Percentiles rank a stretch among this genome's conserved stretches.
These are phyloP conservation scores for Hydraecia micacea DNA, from an alignment of 2,888 invertebrate species.

Conservation along the genomic window DNA sequence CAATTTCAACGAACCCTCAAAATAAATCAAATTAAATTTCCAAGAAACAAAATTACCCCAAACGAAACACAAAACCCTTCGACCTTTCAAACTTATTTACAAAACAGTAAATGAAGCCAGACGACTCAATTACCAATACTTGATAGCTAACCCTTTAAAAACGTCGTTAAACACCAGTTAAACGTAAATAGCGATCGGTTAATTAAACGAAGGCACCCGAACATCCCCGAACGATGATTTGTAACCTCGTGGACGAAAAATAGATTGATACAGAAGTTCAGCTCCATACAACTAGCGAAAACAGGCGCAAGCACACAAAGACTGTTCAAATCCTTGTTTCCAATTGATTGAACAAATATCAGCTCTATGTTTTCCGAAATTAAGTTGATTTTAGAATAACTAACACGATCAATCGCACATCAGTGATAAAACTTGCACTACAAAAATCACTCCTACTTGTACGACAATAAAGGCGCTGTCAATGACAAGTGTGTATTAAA, in stretches of 20 bases:
- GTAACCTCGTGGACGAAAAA: constrained; percentile 16
- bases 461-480: background rate
- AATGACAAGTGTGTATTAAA: background rate
- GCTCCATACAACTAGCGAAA: background rate
- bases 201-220: constrained; percentile 59
- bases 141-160: constrained; percentile 63
- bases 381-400: background rate
- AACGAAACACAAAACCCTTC: constrained; percentile 23
- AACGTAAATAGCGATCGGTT: constrained; percentile 56
- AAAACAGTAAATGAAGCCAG: constrained; percentile 53
- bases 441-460: background rate
- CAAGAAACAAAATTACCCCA: constrained; percentile 21
- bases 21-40: constrained; percentile 1
- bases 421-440: background rate
- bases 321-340: background rate
- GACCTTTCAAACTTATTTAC: constrained; percentile 47
- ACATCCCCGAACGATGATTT: constrained; percentile 59
- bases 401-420: background rate
- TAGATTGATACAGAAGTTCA: constrained; percentile 6
- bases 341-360: background rate
- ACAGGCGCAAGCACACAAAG: background rate
- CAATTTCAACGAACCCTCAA: background rate
- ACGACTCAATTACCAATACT: constrained; percentile 58
- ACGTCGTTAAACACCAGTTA: constrained; percentile 60
- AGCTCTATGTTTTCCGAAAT: background rate